Evolutionary conservation across 2,797 vertebrate species (phyloP).

Genomic region (Martes flavigula): DNA sequence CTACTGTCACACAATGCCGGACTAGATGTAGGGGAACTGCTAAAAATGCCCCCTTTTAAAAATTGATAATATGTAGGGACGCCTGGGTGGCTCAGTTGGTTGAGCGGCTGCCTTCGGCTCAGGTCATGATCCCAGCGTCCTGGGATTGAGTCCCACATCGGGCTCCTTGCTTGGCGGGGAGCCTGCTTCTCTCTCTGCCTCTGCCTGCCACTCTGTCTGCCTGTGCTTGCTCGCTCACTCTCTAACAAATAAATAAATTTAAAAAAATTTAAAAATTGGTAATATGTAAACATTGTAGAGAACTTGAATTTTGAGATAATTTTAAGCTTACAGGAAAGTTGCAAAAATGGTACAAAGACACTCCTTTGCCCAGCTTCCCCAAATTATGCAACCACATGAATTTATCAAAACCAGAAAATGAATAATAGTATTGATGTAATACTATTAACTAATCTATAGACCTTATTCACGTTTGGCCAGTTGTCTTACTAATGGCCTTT

Average conservation of each 20-base stretch:
- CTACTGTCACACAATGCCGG: neutral
- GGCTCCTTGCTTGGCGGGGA: no score
- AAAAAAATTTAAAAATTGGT: neutral
- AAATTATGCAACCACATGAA: neutral
- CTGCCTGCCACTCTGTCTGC: no score
- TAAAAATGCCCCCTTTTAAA: neutral
- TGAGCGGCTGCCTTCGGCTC: no score
- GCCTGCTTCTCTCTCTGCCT: no score
- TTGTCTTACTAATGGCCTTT: neutral
- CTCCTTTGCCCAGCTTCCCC: neutral
- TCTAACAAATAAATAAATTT: no score
- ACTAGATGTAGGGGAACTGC: neutral
- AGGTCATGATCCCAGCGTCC: no score
- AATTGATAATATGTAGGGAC: neutral
- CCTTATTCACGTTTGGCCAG: neutral
- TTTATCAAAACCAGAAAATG: neutral
- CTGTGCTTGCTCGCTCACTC: no score
- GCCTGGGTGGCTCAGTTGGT: no score
- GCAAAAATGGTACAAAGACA: neutral
- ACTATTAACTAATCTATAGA: neutral
- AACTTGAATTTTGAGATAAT: constrained; percentile 40
- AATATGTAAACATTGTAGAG: neutral
- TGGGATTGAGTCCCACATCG: no score
- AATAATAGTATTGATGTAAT: neutral
- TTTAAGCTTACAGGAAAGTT: constrained; percentile 16